Evolutionary conservation across 2,113 vertebrate species (phyloP), one percentile per base, ranked within the genome.

Genomic region (Macquaria australasica): DNA sequence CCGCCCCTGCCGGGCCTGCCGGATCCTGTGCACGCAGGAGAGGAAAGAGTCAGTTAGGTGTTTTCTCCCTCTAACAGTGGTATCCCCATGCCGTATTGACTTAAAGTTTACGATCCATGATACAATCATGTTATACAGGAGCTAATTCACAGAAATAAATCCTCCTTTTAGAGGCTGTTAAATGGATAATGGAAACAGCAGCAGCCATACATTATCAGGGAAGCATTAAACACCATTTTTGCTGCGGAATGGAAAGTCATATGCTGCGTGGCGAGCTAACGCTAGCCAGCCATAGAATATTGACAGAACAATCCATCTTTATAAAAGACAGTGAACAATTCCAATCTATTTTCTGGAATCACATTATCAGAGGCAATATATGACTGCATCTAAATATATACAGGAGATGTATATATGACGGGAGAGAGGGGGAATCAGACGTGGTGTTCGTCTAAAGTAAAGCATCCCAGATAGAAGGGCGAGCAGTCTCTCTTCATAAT

Each of bases 31-130:
- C 39, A 63, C 12, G 34, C 62, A 79, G 50, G 59, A 84, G 51
- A 45, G 43, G 63, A 82, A 37, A 68, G 80, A 88, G 84, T 87
- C 81, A 93, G 86, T 70, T 88, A 94, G 96, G 95, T 93, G 94
- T 96, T 95, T 95, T 92, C 91, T 94, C 91, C 95, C 89, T 78
- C 79, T 81, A 94, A 95, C 93, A 89, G 91, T 81, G 73, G 91
- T 94, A 93, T 96, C 95, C 95, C 95, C 92, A 93, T 94, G 93
- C 96, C 94, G 93, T 97, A 98, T 98, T 98, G 98, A 98, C 96
- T 96, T 96, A 96, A 96, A 97, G 95, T 99, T 99, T 98, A 98
- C 97, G 97, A 97, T 97, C 97, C 97, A 97, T 97, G 97, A 95
- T 96, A 96, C 96, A 88, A 85, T 96, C 95, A 94, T 97, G 97